Base-by-base conservation (phyloP, 2,797 vertebrate species). In the Mormyrops boulengeri region DNA sequence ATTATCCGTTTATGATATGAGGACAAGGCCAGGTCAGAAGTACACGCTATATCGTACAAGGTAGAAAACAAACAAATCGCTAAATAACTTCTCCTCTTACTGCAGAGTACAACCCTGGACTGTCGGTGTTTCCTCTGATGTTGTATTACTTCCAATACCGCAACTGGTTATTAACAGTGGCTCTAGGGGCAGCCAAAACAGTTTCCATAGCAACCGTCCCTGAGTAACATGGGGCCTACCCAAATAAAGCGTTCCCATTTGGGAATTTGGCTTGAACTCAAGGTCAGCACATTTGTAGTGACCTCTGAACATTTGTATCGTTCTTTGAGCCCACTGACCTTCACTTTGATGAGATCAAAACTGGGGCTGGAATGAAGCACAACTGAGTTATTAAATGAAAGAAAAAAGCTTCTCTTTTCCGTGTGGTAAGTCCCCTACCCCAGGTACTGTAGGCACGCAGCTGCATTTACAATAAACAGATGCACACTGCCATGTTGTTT, bases 351-450 rank as follows among this genome's bases (percentile, higher is more conserved):
- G 93, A 94, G 92, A 90, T 92, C 26, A 90, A 89, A 0, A 89
- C 90, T n/a, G 77, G 89, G 85, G 6, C 30, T 1, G 53, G 19
- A 4, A 60, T 4, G 26, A 26, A 85, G 41, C 93, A 91, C 93
- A 93, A 93, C 92, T 89, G 93, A 88, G 90, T 91, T 93, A 93
- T 95, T 95, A 95, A 94, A 95, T 94, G 93, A 93, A 94, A 94
- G 92, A 7, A 94, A 60, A n/a, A 69, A 3, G 87, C 87, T 41
- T 44, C 38, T 19, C 0, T 50, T 57, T n/a, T 38, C 34, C 14
- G 8, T 44, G 53, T 60, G 53, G 2, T n/a, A 19, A 26, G 12
- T 19, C 30, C 8, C 17, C 1, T 0, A 87, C 19, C 57, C 2
- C 50, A 87, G 34, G 52, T 53, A 34, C 1, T 69, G 9, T 26